A percentile compares a stretch with the other conserved stretches of the same genome.
phyloP scores from a whole-genome alignment of 2,888 invertebrate genomes.

The Trichogramma evanescens region DNA sequence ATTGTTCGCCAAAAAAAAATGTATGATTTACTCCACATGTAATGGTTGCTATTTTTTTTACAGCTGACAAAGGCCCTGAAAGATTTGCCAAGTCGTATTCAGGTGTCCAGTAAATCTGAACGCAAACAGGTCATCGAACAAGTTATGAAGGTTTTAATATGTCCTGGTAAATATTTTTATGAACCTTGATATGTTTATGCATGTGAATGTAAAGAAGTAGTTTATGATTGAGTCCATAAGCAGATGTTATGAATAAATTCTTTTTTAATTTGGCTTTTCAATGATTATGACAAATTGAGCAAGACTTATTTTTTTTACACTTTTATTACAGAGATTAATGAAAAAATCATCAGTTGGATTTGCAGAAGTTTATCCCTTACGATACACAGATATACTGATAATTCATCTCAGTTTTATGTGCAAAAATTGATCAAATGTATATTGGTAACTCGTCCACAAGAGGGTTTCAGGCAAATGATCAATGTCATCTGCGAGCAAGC shows the following conservation, averaged over 20 bases:
- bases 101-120: constrained; percentile 65
- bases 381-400: constrained; percentile 73
- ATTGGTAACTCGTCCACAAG: constrained; percentile 60
- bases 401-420: constrained; percentile 69
- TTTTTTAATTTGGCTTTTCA: neutral
- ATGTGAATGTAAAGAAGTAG: too few relatives aligned
- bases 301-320: constrained; percentile 4
- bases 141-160: constrained; percentile 63
- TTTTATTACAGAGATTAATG: constrained; percentile 62
- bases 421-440: constrained; percentile 62
- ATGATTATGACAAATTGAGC: neutral
- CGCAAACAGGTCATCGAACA: constrained; percentile 61
- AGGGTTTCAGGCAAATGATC: constrained; percentile 63
- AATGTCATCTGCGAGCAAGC: constrained; percentile 60
- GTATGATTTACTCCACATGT: too few relatives aligned
- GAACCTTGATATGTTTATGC: too few relatives aligned
- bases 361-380: constrained; percentile 72
- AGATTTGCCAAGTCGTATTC: constrained; percentile 67
- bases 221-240: too few relatives aligned
- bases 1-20: too few relatives aligned
- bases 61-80: constrained; percentile 64
- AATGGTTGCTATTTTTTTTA: constrained; percentile 24
- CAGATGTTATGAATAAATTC: neutral
- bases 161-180: constrained; percentile 59
- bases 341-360: constrained; percentile 69